These are phyloP conservation scores for Hydrocynus forskahlii DNA, from an alignment of 2,797 vertebrate species.

Conservation along the genomic window DNA sequence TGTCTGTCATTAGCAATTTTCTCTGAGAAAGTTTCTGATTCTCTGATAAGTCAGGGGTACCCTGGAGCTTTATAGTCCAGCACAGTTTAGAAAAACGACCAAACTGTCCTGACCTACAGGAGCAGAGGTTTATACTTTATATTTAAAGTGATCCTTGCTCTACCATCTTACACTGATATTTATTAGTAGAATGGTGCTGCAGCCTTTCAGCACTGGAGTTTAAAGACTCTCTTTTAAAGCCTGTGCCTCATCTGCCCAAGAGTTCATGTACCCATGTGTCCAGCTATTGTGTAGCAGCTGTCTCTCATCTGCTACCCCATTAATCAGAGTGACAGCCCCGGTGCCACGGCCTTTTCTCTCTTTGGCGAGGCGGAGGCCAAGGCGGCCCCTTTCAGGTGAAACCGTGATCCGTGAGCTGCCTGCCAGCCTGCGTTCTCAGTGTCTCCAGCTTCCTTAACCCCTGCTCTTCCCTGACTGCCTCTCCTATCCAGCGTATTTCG, in stretches of 20 bases:
- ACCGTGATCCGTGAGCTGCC: constrained; percentile 35
- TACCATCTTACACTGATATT: no score
- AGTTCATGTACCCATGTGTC: background rate
- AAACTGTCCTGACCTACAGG: no score
- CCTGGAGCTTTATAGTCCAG: no score
- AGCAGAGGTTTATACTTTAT: no score
- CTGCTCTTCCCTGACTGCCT: background rate
- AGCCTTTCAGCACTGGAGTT: background rate
- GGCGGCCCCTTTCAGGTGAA: background rate
- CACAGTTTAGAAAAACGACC: no score
- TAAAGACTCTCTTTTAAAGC: background rate
- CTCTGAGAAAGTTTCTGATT: no score
- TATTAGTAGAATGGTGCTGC: background rate
- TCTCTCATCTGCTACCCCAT: constrained; percentile 33
- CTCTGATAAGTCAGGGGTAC: no score
- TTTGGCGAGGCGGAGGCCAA: background rate
- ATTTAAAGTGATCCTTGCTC: no score
- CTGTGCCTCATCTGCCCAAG: background rate
- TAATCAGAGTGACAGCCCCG: constrained; percentile 19
- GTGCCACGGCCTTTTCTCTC: constrained; percentile 13
- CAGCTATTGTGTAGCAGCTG: constrained; percentile 32
- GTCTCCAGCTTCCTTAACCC: constrained; percentile 8
- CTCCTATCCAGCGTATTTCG: background rate
- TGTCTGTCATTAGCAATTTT: no score
- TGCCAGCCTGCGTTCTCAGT: constrained; percentile 9